phyloP scores from a whole-genome alignment of 2,888 invertebrate genomes.

The Drosophila aldrichi region DNA sequence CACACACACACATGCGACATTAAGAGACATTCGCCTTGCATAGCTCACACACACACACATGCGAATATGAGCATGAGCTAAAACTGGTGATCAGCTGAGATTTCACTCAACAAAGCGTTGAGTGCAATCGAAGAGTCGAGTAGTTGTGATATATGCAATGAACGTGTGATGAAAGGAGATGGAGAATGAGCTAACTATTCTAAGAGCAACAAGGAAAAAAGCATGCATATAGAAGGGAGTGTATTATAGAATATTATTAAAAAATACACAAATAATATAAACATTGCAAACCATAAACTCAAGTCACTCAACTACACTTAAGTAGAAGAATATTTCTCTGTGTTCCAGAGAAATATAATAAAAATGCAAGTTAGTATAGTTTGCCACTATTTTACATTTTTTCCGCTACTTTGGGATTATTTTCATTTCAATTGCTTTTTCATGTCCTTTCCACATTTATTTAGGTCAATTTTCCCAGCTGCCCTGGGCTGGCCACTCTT shows the following conservation, averaged over 20 bases:
- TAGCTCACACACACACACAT: neutral
- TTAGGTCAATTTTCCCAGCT: constrained; percentile 2
- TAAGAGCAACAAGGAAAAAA: neutral
- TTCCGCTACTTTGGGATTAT: constrained; percentile 5
- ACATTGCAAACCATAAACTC: too few relatives aligned
- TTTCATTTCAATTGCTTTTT: constrained; percentile 9
- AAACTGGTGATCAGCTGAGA: constrained; percentile 21
- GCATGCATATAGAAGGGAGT: neutral
- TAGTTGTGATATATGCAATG: neutral
- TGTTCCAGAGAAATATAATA: neutral
- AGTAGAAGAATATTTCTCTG: neutral
- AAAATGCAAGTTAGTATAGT: constrained; percentile 12
- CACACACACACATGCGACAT: constrained; percentile 16
- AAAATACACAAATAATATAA: too few relatives aligned
- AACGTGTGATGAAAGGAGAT: neutral
- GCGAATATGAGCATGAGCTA: constrained; percentile 1
- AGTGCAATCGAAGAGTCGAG: neutral
- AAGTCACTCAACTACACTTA: too few relatives aligned
- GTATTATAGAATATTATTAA: neutral
- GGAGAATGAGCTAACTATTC: neutral
- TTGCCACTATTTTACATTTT: constrained; percentile 15
- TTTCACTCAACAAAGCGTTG: neutral
- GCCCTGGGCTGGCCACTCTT: neutral
- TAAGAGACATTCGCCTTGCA: neutral
- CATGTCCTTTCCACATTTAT: neutral